These are phyloP conservation scores for Eleutherodactylus coqui DNA, from an alignment of 2,797 vertebrate genomes.

Conservation along the genomic window DNA sequence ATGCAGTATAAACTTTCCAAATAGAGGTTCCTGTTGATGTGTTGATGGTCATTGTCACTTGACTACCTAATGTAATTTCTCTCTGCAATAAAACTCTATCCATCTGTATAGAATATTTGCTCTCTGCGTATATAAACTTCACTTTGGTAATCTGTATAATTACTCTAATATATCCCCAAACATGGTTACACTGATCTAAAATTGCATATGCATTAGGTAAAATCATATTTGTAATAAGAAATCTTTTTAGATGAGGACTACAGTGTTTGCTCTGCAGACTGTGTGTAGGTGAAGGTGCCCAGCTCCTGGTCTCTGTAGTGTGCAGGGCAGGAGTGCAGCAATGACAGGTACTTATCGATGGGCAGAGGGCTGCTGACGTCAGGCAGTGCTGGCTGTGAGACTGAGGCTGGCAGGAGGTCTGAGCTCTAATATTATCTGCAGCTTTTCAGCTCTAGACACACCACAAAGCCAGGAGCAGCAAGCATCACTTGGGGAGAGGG, in stretches of 20 bases:
- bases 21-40: too few species aligned
- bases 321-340: slow-evolving; percentile 21
- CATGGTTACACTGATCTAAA: neutral
- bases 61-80: too few species aligned
- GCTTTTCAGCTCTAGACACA: slow-evolving; percentile 57
- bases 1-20: neutral
- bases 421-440: slow-evolving; percentile 59
- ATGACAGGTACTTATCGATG: slow-evolving; percentile 64
- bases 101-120: neutral
- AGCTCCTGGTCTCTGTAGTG: neutral
- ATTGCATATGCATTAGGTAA: too few species aligned
- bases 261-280: too few species aligned
- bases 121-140: too few species aligned
- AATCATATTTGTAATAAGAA: too few species aligned
- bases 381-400: slow-evolving; percentile 69
- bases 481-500: slow-evolving; percentile 42
- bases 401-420: slow-evolving; percentile 50
- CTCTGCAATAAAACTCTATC: neutral
- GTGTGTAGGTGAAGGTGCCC: neutral
- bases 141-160: too few species aligned
- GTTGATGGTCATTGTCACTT: too few species aligned
- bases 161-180: too few species aligned
- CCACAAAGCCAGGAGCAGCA: slow-evolving; percentile 65
- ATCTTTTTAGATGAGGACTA: too few species aligned
- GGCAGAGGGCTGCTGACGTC: slow-evolving; percentile 72